Evolutionary conservation across 64 coral and sea anemone genomes (phyloP).

Genomic region (Trachythela sp.): DNA sequence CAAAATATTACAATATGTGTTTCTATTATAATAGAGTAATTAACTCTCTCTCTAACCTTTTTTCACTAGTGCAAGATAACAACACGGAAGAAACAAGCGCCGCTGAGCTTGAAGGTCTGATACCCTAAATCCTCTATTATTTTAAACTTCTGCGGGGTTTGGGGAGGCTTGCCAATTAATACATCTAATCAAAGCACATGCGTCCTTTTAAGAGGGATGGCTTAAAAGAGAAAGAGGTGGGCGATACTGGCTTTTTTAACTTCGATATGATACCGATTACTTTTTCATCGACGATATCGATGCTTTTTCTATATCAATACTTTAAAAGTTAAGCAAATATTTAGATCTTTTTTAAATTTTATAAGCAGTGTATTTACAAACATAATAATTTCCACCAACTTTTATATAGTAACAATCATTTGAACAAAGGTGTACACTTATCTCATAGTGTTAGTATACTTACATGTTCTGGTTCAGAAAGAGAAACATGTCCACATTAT

Average conservation of each 20-base stretch:
- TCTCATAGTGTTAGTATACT: slow-evolving; percentile 19
- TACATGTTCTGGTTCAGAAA: slow-evolving; percentile 20
- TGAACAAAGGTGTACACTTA: slow-evolving; percentile 7
- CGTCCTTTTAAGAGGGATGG: too few relatives aligned
- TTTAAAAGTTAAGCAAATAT: not conserved
- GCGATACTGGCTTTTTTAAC: slow-evolving; percentile 17
- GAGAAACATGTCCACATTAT: not conserved
- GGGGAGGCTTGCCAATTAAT: too few relatives aligned
- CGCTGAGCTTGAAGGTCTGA: too few relatives aligned
- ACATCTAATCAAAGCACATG: too few relatives aligned
- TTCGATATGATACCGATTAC: not conserved
- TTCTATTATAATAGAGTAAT: too few relatives aligned
- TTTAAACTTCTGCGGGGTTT: too few relatives aligned
- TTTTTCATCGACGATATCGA: slow-evolving; percentile 18
- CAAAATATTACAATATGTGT: too few relatives aligned
- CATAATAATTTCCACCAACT: not conserved
- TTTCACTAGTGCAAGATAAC: too few relatives aligned
- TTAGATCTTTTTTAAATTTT: not conserved
- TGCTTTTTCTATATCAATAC: not conserved
- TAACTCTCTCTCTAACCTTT: too few relatives aligned
- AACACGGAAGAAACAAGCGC: too few relatives aligned
- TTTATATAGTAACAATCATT: not conserved
- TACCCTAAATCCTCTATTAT: too few relatives aligned
- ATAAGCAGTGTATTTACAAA: not conserved
- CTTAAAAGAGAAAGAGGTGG: too few relatives aligned